Percentiles rank a stretch among this genome's conserved stretches.
Evolutionary conservation across 2,113 vertebrate genomes (phyloP).

Genomic region (Perca fluviatilis): DNA sequence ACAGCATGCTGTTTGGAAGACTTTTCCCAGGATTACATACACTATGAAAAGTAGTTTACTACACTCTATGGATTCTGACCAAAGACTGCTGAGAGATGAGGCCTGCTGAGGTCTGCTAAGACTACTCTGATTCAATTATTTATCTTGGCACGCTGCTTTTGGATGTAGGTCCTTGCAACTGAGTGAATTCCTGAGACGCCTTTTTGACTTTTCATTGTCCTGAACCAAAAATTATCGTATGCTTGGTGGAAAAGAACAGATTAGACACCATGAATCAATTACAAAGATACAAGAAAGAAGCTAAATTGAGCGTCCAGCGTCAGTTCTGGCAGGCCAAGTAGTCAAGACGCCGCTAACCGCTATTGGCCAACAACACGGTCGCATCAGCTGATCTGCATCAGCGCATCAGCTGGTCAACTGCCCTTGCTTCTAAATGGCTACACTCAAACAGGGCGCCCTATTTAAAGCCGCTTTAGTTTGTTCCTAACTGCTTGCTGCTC

Average conservation of each 20-base stretch:
- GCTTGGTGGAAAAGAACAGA: constrained; percentile 39
- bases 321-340: too few species aligned
- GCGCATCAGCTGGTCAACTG: too few species aligned
- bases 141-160: constrained; percentile 60
- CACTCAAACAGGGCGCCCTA: too few species aligned
- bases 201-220: constrained; percentile 56
- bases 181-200: constrained; percentile 44
- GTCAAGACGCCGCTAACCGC: too few species aligned
- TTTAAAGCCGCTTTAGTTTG: too few species aligned
- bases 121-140: constrained; percentile 68
- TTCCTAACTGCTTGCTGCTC: too few species aligned
- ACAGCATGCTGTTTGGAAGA: constrained; percentile 66
- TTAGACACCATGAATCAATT: constrained; percentile 43
- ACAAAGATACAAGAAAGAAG: constrained; percentile 27
- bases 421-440: too few species aligned
- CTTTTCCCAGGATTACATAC: constrained; percentile 71
- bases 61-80: constrained; percentile 65
- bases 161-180: constrained; percentile 41
- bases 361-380: too few species aligned
- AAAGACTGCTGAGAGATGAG: constrained; percentile 62
- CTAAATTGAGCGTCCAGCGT: too few species aligned
- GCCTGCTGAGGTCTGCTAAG: constrained; percentile 61
- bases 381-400: too few species aligned
- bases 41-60: constrained; percentile 76
- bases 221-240: constrained; percentile 30